Conservation (phyloP, 2,797 vertebrate genomes). For the Xerus rutilus region DNA sequence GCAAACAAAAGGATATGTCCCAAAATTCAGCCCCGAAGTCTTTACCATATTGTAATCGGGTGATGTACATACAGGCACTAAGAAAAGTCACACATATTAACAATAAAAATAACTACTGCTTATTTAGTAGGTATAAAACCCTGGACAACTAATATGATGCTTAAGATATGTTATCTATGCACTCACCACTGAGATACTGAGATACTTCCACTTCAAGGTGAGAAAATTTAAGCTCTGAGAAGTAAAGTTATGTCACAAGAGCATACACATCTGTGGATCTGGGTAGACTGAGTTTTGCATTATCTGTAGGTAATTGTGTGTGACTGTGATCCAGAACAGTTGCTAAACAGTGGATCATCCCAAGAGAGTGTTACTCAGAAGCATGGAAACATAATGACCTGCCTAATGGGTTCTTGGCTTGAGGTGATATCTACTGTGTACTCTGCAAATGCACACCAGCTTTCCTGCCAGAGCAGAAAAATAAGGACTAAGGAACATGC, state of each 20-base stretch:
- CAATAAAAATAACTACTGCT: not conserved
- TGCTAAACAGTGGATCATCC: not conserved
- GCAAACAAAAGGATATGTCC: not conserved
- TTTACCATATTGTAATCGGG: not conserved
- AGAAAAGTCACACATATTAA: not conserved
- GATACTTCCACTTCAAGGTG: not conserved
- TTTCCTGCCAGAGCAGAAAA: not conserved
- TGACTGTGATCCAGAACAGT: conserved; percentile 24
- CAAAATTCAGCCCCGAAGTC: not conserved
- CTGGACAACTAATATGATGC: not conserved
- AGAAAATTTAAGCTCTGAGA: not conserved
- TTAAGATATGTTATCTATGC: not conserved
- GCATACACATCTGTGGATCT: not conserved
- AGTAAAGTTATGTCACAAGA: not conserved
- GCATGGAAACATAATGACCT: not conserved
- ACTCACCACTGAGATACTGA: not conserved
- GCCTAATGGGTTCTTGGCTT: not conserved
- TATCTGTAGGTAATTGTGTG: not conserved
- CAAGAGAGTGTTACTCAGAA: not conserved
- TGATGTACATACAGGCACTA: not conserved
- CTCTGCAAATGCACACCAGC: not conserved
- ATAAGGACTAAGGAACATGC: not conserved
- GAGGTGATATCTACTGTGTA: not conserved
- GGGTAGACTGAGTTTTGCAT: not conserved
- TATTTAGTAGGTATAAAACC: not conserved